Base-by-base conservation (phyloP, 2,797 vertebrate genomes). In the Fistularia commersonii region DNA sequence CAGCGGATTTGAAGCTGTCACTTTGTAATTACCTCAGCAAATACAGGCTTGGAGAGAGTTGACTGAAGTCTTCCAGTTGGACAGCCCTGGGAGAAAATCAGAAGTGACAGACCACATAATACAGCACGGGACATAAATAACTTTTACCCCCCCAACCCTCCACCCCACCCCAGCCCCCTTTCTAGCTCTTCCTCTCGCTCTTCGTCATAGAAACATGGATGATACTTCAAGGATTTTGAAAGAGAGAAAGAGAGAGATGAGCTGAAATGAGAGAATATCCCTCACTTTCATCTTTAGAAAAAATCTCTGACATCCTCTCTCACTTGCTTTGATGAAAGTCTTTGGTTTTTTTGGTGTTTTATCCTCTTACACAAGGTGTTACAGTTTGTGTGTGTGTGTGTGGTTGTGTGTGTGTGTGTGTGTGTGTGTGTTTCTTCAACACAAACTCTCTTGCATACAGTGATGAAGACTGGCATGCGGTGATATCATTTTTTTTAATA, bases 201-300 rank as follows among this genome's bases (percentile, higher is more conserved):
- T 70, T 59, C 59, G 46, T 76, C 71, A 41, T 63, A 51, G 69
- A 61, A 72, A 78, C 61, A 56, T 54, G 69, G 66, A 76, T 72
- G 76, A 66, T 74, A 76, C 54, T 87, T 77, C 37, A 91, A 91
- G 88, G 93, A 93, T 76, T 81, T 78, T 58, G 51, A 82, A 71
- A 68, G 56, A 54, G 61, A 47, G 53, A 66, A 68, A 23, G 23
- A 23, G 23, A 23, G 23, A 57, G 72, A 76, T 68, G 77, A 82
- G 77, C 67, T 8, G 53, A 76, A 79, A 81, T 74, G 74, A 85
- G 82, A 84, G 84, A 89, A 85, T 85, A 84, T 89, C 83, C 86
- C 78, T 71, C 11, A 36, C 82, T 87, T 87, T 85, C 83, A 86
- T 87, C 80, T 85, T 75, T 61, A 53, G 79, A 80, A 81, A 77